Percentiles rank a stretch among this genome's conserved stretches.
These are phyloP conservation scores for Chelonus insularis DNA, from an alignment of 1,140 invertebrate species.

Conservation along the genomic window DNA sequence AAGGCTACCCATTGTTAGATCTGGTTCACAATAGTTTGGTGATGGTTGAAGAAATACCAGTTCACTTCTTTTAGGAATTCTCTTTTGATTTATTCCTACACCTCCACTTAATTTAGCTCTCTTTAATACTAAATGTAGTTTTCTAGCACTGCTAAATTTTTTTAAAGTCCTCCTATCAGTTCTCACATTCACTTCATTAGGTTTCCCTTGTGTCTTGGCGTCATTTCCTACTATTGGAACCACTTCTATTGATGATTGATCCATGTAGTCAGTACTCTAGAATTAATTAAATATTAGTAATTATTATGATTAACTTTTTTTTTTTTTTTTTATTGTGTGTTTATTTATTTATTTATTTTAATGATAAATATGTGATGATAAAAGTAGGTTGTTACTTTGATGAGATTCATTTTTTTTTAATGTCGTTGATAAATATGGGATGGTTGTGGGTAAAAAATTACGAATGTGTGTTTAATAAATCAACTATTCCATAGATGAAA, in stretches of 20 bases:
- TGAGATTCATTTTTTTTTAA: neutral
- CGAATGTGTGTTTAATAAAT: neutral
- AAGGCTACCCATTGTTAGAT: slow-evolving; percentile 73
- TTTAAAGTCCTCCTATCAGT: slow-evolving; percentile 43
- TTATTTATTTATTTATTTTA: neutral
- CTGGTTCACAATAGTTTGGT: slow-evolving; percentile 89
- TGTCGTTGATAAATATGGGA: too few relatives aligned
- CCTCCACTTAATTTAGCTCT: slow-evolving; percentile 51
- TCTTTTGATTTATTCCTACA: slow-evolving; percentile 44
- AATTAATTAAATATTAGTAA: neutral
- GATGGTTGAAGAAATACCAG: slow-evolving; percentile 87
- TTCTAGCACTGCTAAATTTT: slow-evolving; percentile 50
- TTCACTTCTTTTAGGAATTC: slow-evolving; percentile 75
- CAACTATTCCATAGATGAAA: neutral
- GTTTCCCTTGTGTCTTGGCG: slow-evolving; percentile 51
- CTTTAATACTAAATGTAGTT: slow-evolving; percentile 58
- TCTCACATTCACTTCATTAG: slow-evolving; percentile 47
- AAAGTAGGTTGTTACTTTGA: neutral
- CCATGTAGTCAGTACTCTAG: slow-evolving; percentile 45
- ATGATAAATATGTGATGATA: neutral
- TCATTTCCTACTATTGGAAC: slow-evolving; percentile 53
- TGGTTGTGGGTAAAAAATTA: too few relatives aligned
- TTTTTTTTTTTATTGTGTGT: neutral
- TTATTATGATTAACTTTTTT: neutral
- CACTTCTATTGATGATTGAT: slow-evolving; percentile 43